Base-by-base conservation (phyloP, 2,888 invertebrate species). In the Diadegma fenestrale region DNA sequence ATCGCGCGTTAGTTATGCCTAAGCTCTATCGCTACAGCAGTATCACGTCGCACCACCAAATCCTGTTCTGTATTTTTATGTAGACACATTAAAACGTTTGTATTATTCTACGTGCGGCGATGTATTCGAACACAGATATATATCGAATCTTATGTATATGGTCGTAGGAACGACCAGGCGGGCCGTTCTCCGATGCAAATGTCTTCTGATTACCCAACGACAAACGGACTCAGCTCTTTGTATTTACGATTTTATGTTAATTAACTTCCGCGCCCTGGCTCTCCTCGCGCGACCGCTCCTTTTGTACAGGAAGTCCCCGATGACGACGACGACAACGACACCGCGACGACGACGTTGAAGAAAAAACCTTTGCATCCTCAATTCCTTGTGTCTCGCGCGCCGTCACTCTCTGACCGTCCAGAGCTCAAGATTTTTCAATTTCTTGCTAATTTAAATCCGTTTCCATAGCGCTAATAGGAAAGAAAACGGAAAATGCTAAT, bases 201-300 rank as follows among this genome's bases (percentile, higher is more conserved):
- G 86, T 85, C 86, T 84, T 82, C 82, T 85, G 89, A 89, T 89
- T 89, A 88, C 86, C 73, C 80, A 84, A 87, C 86, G 81, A 84
- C 85, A 48, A 86, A 86, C 83, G 86, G 82, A 84, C n/a, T n/a
- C 76, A 84, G 84, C 82, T 83, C 85, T 82, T 86, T 82, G 87
- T 89, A 87, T 89, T 89, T 88, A 87, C 88, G 87, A 88, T 87
- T 89, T 88, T 84, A 90, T 90, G 88, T 86, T 88, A 89, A 89
- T 89, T 85, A 64, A 75, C 82, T 86, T 86, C 79, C 80, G 82
- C 80, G 66, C 73, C 83, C 80, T 76, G 72, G 64, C 45, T 77
- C 76, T 79, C 77, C 69, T 73, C 58, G 51, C 69, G 45, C 73
- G 63, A 72, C 51, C 80, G 85, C 87, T 78, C 85, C 84, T 84